Evolutionary conservation across 2,888 invertebrate species (phyloP).

Genomic region (Antheraea assamensis): DNA sequence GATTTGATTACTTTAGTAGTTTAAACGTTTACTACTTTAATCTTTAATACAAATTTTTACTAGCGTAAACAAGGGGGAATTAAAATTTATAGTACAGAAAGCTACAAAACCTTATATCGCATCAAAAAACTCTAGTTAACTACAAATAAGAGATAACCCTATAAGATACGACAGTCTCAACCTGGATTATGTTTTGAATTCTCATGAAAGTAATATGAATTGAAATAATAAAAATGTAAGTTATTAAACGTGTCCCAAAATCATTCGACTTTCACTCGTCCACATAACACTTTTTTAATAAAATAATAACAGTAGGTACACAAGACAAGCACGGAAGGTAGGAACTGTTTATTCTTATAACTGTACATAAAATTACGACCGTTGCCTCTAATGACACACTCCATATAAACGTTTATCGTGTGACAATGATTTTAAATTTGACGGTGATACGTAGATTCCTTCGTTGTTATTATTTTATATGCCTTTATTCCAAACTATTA

Average conservation of each 20-base stretch:
- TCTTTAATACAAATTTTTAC: too few species aligned
- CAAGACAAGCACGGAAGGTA: conserved; percentile 25
- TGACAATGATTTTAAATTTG: conserved; percentile 14
- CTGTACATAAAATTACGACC: conserved; percentile 45
- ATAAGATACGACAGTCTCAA: not conserved
- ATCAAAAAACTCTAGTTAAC: not conserved
- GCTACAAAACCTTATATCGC: too few species aligned
- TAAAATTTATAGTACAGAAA: too few species aligned
- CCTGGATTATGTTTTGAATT: not conserved
- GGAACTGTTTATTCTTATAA: conserved; percentile 43
- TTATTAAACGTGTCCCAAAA: not conserved
- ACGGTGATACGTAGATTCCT: not conserved
- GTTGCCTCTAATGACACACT: conserved; percentile 43
- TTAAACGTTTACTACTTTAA: too few species aligned
- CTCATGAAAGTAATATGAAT: not conserved
- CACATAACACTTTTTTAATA: conserved; percentile 7
- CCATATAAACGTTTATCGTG: conserved; percentile 19
- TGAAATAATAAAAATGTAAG: not conserved
- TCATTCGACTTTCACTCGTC: conserved; percentile 8
- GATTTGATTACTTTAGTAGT: too few species aligned
- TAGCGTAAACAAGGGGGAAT: too few species aligned
- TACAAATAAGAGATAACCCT: not conserved
- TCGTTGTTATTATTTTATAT: not conserved
- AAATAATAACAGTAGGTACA: conserved; percentile 5
- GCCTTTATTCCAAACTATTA: not conserved